These are phyloP conservation scores for Epinotia nisella DNA, from an alignment of 2,888 invertebrate species.

Conservation along the genomic window DNA sequence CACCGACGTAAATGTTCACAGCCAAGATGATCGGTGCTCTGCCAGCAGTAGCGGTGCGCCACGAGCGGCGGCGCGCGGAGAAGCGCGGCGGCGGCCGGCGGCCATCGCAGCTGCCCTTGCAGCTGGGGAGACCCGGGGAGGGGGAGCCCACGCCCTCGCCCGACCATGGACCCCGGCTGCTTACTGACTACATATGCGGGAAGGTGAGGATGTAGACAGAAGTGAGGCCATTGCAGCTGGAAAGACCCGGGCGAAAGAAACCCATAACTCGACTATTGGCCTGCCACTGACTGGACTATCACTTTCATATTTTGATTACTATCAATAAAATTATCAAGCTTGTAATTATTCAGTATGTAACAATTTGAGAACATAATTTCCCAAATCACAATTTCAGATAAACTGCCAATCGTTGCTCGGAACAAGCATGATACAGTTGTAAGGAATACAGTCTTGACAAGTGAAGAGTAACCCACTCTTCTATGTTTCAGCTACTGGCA, in stretches of 20 bases:
- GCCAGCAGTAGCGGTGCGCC: slow-evolving; percentile 94
- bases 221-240: slow-evolving; percentile 85
- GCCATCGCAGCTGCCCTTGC: slow-evolving; percentile 88
- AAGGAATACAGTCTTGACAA: not conserved
- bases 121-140: slow-evolving; percentile 86
- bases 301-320: no score
- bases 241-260: no score
- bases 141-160: slow-evolving; percentile 88
- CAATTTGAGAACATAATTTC: no score
- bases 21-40: slow-evolving; percentile 93
- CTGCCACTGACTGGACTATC: no score
- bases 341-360: no score
- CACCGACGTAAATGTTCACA: slow-evolving; percentile 50
- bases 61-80: slow-evolving; percentile 90
- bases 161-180: slow-evolving; percentile 76
- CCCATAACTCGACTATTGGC: no score
- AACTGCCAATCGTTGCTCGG: no score
- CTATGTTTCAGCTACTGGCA: slow-evolving; percentile 85
- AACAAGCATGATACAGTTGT: not conserved
- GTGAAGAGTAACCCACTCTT: no score
- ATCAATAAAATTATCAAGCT: no score
- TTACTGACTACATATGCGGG: slow-evolving; percentile 87
- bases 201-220: slow-evolving; percentile 4
- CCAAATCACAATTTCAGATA: no score
- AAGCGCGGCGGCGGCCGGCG: slow-evolving; percentile 87